A percentile compares a stretch with the other conserved stretches of the same genome.
These are phyloP conservation scores for Petrophora chlorosata DNA, from an alignment of 2,888 invertebrate species.

Conservation along the genomic window DNA sequence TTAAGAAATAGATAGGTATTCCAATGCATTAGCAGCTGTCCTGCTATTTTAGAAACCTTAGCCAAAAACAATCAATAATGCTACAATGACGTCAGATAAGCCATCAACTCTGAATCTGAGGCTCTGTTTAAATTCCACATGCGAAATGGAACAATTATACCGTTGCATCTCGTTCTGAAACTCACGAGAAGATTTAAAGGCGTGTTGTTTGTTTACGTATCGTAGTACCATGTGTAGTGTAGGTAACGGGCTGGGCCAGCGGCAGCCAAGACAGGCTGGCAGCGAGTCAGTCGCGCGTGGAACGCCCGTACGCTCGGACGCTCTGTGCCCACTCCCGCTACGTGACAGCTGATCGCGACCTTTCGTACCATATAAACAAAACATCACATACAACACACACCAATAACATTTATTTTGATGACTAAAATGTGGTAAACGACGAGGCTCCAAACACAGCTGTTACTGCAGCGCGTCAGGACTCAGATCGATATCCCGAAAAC, in stretches of 20 bases:
- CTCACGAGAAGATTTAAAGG: slow-evolving; percentile 41
- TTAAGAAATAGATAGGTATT: no score
- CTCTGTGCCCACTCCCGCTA: slow-evolving; percentile 42
- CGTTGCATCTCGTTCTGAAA: slow-evolving; percentile 38
- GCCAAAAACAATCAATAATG: neutral
- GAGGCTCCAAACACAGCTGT: slow-evolving; percentile 37
- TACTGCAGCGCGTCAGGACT: slow-evolving; percentile 48
- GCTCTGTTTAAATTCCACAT: slow-evolving; percentile 25
- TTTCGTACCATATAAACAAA: slow-evolving; percentile 54
- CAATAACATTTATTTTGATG: slow-evolving; percentile 32
- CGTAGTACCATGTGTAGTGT: slow-evolving; percentile 77
- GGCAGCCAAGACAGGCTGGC: slow-evolving; percentile 35
- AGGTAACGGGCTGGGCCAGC: slow-evolving; percentile 62
- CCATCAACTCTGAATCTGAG: slow-evolving; percentile 10
- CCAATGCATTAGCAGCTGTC: neutral
- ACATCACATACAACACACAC: slow-evolving; percentile 47
- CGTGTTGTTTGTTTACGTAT: slow-evolving; percentile 77
- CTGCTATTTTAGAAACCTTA: neutral
- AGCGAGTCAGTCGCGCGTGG: slow-evolving; percentile 74
- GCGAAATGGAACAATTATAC: slow-evolving; percentile 34
- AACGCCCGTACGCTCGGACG: slow-evolving; percentile 62
- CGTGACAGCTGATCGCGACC: slow-evolving; percentile 69
- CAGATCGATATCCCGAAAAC: slow-evolving; percentile 73
- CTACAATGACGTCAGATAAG: slow-evolving; percentile 19
- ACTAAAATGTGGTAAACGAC: slow-evolving; percentile 34